A percentile compares a stretch with the other conserved stretches of the same genome.
Conservation (phyloP, 2,797 vertebrate species). For the Discoglossus pictus region DNA sequence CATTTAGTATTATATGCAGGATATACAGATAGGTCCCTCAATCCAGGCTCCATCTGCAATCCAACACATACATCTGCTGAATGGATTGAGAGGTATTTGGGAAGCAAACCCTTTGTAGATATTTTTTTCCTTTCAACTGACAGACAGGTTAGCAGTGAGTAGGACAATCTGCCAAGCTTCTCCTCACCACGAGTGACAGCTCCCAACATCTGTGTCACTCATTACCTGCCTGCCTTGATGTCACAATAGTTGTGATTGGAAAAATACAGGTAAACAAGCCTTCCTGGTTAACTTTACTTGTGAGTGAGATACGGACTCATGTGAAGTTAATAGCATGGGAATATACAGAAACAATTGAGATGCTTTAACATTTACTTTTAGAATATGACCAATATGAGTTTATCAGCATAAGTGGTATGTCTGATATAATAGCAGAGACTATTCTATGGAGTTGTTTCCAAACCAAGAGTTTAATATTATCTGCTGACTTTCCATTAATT, state of each 20-base stretch:
- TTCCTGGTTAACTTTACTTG: background rate
- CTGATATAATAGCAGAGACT: too few relatives aligned
- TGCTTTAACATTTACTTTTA: too few relatives aligned
- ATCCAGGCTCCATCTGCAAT: slow-evolving; percentile 9
- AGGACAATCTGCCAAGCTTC: slow-evolving; percentile 20
- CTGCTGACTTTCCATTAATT: too few relatives aligned
- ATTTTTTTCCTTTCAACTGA: slow-evolving; percentile 20
- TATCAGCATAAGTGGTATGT: too few relatives aligned
- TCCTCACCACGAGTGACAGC: slow-evolving; percentile 9
- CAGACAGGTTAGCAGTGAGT: slow-evolving; percentile 28
- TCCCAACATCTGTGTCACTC: slow-evolving; percentile 32
- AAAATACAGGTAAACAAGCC: slow-evolving; percentile 15
- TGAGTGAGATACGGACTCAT: background rate
- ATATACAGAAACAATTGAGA: background rate
- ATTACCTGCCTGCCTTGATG: slow-evolving; percentile 4
- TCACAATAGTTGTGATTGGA: background rate
- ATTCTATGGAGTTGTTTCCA: too few relatives aligned
- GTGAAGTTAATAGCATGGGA: background rate
- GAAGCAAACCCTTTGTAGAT: slow-evolving; percentile 22
- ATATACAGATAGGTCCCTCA: background rate
- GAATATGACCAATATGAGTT: too few relatives aligned
- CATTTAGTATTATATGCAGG: slow-evolving; percentile 2
- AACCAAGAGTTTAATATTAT: too few relatives aligned
- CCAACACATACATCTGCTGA: slow-evolving; percentile 28
- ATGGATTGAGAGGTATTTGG: slow-evolving; percentile 11